Conservation (phyloP, 2,797 vertebrate genomes). For the Sebastolobus alascanus region DNA sequence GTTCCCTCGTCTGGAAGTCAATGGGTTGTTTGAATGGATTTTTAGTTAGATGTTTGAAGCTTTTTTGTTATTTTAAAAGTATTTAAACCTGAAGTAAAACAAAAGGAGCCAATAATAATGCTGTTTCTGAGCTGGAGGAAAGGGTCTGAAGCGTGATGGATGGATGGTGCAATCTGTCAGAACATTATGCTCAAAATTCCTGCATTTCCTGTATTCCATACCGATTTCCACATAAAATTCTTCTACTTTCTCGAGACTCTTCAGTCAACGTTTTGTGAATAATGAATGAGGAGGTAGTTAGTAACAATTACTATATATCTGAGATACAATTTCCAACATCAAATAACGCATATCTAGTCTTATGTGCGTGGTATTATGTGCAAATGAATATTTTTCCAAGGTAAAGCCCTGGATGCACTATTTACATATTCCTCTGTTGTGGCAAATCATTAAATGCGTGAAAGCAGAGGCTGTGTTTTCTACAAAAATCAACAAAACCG, state of each 20-base stretch:
- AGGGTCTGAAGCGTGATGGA: neutral
- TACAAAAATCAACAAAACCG: constrained; percentile 1
- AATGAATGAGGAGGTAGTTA: neutral
- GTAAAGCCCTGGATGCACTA: neutral
- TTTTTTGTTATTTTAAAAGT: neutral
- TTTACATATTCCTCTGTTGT: constrained; percentile 9
- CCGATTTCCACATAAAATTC: neutral
- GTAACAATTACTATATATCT: too few species aligned
- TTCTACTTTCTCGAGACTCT: neutral
- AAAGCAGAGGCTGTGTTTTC: neutral
- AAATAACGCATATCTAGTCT: neutral
- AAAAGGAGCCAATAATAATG: neutral
- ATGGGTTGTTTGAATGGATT: too few species aligned
- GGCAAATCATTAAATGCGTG: constrained; percentile 6
- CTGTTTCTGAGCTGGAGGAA: neutral
- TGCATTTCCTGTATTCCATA: too few species aligned
- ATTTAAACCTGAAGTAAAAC: neutral
- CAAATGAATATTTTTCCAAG: neutral
- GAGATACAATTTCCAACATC: too few species aligned
- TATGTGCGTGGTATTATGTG: neutral
- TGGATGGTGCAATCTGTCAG: neutral
- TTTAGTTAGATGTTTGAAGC: too few species aligned
- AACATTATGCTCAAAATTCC: neutral
- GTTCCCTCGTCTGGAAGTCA: too few species aligned
- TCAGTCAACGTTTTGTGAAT: neutral